Evolutionary conservation across 1,140 invertebrate species (phyloP), one percentile per base, ranked within the genome.

Genomic region (Camponotus pennsylvanicus): DNA sequence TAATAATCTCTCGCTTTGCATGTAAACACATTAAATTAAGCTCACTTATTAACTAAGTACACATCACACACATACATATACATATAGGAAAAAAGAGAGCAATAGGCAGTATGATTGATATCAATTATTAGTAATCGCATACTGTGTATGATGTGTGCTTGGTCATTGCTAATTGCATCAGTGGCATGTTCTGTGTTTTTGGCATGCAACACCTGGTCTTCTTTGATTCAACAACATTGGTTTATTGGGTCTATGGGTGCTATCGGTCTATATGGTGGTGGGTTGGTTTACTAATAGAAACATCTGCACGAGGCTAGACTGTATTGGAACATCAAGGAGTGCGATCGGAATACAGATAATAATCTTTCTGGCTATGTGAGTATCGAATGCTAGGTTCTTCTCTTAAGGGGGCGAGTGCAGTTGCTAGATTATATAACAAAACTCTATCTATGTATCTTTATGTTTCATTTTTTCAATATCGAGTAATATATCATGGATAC

Each of bases 241-340:
- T 92, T 93, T 90, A 92, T 92, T 93, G 92, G 91, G 80, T 92
- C 92, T 92, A 73, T 83, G 91, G 88, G 89, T 92, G 71, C 88
- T 91, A 49, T 83, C 87, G 87, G 90, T 93, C 92, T 94, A 91
- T 94, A 91, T 93, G 95, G 95, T 95, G 95, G 93, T 95, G 95
- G 95, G 94, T 95, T 94, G 93, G 91, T 94, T 94, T 92, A 94
- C 94, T 94, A 94, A 94, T 96, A 96, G 96, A 96, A 96, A 96
- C 96, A 96, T 94, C 96, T 96, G 95, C 96, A 96, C 95, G 96
- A 96, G 92, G 96, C 96, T 92, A 95, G 95, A 94, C 95, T 96
- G 84, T 96, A 95, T 95, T 96, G 96, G 96, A 96, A 94, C 92
- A 94, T 94, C 87, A 95, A 94, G 93, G 93, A 93, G 90, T 93